A percentile compares a stretch with the other conserved stretches of the same genome.
These are phyloP conservation scores for Macrobrachium nipponense DNA, from an alignment of 1,140 invertebrate genomes.

Conservation along the genomic window DNA sequence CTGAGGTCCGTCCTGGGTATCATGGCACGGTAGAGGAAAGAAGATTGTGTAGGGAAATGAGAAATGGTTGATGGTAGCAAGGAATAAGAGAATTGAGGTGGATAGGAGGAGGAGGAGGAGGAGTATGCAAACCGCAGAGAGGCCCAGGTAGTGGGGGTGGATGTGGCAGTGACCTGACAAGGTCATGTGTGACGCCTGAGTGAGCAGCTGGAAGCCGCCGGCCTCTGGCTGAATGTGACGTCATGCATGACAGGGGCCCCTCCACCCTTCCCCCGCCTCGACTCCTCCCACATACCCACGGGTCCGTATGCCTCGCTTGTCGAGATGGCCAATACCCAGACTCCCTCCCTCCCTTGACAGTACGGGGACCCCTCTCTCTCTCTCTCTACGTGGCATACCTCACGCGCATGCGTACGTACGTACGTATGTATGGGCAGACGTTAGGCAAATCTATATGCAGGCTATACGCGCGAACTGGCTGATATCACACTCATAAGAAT, in stretches of 20 bases:
- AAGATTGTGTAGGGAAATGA: no score
- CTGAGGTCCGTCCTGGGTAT: no score
- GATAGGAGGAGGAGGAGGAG: no score
- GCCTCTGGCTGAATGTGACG: not conserved
- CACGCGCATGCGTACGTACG: not conserved
- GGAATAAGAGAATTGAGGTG: no score
- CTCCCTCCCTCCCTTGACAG: not conserved
- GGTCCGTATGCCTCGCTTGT: not conserved
- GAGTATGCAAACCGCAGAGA: no score
- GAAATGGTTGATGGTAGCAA: no score
- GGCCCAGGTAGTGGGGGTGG: not conserved
- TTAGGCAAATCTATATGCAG: no score
- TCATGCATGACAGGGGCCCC: constrained; percentile 1
- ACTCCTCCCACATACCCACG: not conserved
- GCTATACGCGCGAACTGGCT: no score
- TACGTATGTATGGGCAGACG: no score
- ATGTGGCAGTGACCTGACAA: not conserved
- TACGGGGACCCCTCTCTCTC: not conserved
- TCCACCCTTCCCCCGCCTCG: not conserved
- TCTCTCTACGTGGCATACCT: not conserved
- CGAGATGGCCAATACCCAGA: no score
- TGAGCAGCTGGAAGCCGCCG: constrained; percentile 7
- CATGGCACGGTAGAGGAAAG: no score
- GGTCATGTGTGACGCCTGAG: constrained; percentile 14
- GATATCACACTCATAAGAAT: no score